These are phyloP conservation scores for Xiphophorus maculatus DNA, from an alignment of 2,113 vertebrate species.

Conservation along the genomic window DNA sequence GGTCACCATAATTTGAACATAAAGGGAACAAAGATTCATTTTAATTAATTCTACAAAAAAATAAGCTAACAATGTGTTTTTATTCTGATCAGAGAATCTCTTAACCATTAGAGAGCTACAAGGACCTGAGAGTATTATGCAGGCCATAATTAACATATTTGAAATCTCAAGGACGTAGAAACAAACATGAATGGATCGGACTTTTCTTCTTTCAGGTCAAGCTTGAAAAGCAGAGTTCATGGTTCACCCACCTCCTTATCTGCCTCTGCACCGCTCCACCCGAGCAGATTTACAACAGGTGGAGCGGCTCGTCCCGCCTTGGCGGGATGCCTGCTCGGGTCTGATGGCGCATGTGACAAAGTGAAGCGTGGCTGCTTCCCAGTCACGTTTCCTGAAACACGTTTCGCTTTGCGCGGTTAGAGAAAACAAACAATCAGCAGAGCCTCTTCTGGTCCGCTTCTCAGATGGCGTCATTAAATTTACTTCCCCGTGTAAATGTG, in stretches of 20 bases:
- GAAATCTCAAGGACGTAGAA: not conserved
- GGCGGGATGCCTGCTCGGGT: slow-evolving; percentile 21
- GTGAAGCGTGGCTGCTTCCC: slow-evolving; percentile 4
- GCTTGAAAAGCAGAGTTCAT: slow-evolving; percentile 1
- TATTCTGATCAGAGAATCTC: not conserved
- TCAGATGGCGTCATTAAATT: not conserved
- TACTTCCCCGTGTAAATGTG: slow-evolving; percentile 1
- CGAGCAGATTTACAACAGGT: slow-evolving; percentile 36
- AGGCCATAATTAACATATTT: not conserved
- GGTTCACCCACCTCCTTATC: slow-evolving; percentile 32
- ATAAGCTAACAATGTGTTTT: not conserved
- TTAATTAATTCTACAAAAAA: not conserved
- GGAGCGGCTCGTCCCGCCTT: not conserved
- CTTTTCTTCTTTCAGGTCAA: not conserved
- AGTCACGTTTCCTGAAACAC: slow-evolving; percentile 14
- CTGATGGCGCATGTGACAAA: slow-evolving; percentile 29
- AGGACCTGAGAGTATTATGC: not conserved
- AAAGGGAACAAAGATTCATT: not conserved
- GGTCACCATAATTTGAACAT: not conserved
- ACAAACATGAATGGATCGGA: slow-evolving; percentile 7
- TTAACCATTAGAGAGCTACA: not conserved
- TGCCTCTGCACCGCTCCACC: slow-evolving; percentile 3
- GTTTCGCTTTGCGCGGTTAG: slow-evolving; percentile 1
- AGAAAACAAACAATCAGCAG: slow-evolving; percentile 30
- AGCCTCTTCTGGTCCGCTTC: slow-evolving; percentile 12